Evolutionary conservation across 2,888 invertebrate species (phyloP).

Genomic region (Agrotis puta): DNA sequence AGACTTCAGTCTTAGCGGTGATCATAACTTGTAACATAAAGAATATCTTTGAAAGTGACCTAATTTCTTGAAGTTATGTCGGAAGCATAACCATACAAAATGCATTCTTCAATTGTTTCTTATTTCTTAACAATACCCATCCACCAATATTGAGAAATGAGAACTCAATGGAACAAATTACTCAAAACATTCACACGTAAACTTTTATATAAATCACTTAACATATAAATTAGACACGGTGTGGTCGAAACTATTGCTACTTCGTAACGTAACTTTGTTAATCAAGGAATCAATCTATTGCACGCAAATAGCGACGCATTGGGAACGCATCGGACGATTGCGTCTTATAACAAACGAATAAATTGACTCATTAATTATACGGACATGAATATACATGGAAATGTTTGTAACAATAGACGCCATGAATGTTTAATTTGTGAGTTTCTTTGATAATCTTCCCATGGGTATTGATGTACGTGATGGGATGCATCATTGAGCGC

Average conservation of each 20-base stretch:
- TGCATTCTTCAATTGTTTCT: conserved; percentile 29
- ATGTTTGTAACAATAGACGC: conserved; percentile 59
- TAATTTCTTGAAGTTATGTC: background rate
- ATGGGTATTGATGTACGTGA: conserved; percentile 48
- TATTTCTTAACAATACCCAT: conserved; percentile 42
- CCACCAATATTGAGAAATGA: conserved; percentile 44
- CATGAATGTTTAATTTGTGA: conserved; percentile 49
- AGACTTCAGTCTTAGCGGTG: too few species aligned
- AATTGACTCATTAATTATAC: conserved; percentile 62
- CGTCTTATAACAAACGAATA: conserved; percentile 61
- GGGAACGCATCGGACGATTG: conserved; percentile 69
- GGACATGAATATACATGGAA: conserved; percentile 58
- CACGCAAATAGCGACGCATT: conserved; percentile 69
- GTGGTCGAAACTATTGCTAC: conserved; percentile 47
- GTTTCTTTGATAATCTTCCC: conserved; percentile 59
- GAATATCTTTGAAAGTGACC: background rate
- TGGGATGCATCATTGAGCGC: conserved; percentile 45
- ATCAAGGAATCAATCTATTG: conserved; percentile 64
- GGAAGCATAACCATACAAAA: background rate
- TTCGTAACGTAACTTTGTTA: conserved; percentile 51
- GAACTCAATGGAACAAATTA: conserved; percentile 56
- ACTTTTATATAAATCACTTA: conserved; percentile 51
- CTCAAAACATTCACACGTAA: conserved; percentile 43
- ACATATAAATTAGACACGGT: conserved; percentile 51
- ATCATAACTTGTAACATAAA: too few species aligned